Conservation (phyloP, 2,113 vertebrate genomes). For the Prolemur simus region DNA sequence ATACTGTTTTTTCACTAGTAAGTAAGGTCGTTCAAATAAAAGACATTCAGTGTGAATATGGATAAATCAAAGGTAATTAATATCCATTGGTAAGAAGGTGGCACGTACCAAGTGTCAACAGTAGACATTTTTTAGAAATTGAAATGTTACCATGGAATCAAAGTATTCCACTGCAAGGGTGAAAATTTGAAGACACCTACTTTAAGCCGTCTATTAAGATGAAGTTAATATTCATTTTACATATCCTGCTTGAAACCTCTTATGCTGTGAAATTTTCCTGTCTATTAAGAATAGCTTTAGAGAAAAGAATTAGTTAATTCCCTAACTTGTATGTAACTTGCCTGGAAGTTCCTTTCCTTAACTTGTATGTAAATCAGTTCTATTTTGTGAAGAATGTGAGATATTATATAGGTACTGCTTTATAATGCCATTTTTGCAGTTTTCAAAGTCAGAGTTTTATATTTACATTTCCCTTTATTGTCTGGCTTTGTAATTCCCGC, state of each 20-base stretch:
- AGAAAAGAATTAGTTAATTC: constrained; percentile 54
- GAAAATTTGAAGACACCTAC: constrained; percentile 53
- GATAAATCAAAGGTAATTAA: constrained; percentile 45
- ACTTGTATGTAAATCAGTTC: not conserved
- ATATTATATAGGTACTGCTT: not conserved
- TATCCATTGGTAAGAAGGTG: constrained; percentile 54
- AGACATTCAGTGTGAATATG: constrained; percentile 46
- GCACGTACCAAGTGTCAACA: constrained; percentile 41
- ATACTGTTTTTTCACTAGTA: not conserved
- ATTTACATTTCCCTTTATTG: constrained; percentile 26
- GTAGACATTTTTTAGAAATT: constrained; percentile 55
- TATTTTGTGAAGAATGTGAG: not conserved
- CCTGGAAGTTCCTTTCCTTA: constrained; percentile 36
- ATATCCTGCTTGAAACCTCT: constrained; percentile 53
- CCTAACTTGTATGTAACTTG: constrained; percentile 9
- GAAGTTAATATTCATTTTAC: constrained; percentile 59
- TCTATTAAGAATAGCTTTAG: constrained; percentile 60
- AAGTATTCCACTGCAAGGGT: not conserved
- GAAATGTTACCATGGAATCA: constrained; percentile 60
- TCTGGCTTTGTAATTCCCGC: not conserved
- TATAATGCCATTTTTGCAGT: constrained; percentile 14
- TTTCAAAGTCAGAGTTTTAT: constrained; percentile 51
- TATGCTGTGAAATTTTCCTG: constrained; percentile 44
- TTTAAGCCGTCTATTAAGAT: constrained; percentile 52
- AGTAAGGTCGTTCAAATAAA: constrained; percentile 21